A percentile compares a stretch with the other conserved stretches of the same genome.
These are phyloP conservation scores for Sycophila sp. DNA, from an alignment of 1,140 invertebrate species.

Conservation along the genomic window DNA sequence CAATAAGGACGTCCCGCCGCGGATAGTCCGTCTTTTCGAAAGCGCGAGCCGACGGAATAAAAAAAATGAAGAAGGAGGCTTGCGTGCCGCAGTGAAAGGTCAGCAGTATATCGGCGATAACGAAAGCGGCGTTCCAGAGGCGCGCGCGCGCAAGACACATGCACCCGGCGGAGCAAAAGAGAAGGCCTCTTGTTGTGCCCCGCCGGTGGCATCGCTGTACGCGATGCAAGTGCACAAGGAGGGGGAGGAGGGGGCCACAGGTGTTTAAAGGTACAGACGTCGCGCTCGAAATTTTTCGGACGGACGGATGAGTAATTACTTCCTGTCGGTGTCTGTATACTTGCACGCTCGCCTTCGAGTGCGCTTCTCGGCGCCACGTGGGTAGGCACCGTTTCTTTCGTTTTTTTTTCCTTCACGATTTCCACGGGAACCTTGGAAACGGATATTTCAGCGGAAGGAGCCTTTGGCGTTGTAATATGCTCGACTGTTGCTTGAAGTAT, in stretches of 20 bases:
- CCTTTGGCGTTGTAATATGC: no score
- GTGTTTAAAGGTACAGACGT: no score
- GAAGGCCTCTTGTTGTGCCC: conserved; percentile 7
- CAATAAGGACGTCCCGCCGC: no score
- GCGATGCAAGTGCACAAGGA: background rate
- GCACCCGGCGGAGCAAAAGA: conserved; percentile 1
- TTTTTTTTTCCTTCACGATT: background rate
- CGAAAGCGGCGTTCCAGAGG: background rate
- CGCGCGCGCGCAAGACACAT: background rate
- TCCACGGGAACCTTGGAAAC: no score
- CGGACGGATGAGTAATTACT: no score
- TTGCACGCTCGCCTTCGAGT: no score
- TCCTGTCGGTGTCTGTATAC: background rate
- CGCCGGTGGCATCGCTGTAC: background rate
- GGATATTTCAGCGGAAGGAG: no score
- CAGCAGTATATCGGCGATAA: conserved; percentile 23
- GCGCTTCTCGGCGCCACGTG: no score
- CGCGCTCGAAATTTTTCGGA: background rate
- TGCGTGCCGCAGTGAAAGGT: conserved; percentile 21
- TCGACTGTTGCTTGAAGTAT: no score
- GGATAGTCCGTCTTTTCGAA: no score
- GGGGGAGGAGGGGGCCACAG: background rate
- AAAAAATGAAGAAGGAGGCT: background rate
- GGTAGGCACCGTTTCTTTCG: no score
- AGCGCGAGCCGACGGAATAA: background rate